phyloP scores from a whole-genome alignment of 2,888 invertebrate species.

The Artemia sinica region DNA sequence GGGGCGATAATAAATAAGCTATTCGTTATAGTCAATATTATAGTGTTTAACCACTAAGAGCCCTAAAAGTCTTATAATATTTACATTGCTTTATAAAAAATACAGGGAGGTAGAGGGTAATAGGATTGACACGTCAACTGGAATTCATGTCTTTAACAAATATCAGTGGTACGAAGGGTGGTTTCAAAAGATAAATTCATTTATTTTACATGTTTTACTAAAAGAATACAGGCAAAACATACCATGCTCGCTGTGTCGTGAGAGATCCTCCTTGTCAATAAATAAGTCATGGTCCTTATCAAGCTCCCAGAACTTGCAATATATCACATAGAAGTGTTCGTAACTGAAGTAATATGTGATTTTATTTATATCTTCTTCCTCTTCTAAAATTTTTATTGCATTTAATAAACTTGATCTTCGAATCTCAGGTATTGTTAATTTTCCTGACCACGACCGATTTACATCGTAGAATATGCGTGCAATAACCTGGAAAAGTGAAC shows the following conservation, averaged over 20 bases:
- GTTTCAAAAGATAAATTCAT: neutral
- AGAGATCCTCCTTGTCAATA: slow-evolving; percentile 82
- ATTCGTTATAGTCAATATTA: too few relatives aligned
- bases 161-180: too few relatives aligned
- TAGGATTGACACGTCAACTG: too few relatives aligned
- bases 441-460: slow-evolving; percentile 90
- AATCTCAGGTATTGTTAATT: slow-evolving; percentile 70
- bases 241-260: slow-evolving; percentile 90
- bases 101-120: too few relatives aligned
- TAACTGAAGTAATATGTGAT: slow-evolving; percentile 62
- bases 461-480: slow-evolving; percentile 94
- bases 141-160: too few relatives aligned
- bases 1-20: too few relatives aligned
- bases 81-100: too few relatives aligned
- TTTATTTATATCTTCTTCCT: slow-evolving; percentile 93
- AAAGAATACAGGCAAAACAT: slow-evolving; percentile 28
- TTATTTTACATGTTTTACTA: neutral
- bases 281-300: slow-evolving; percentile 94
- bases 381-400: slow-evolving; percentile 60
- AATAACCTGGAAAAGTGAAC: slow-evolving; percentile 50
- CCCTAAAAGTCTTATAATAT: too few relatives aligned
- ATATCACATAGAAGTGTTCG: slow-evolving; percentile 99
- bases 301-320: slow-evolving; percentile 99
- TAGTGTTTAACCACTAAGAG: too few relatives aligned
- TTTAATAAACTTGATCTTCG: slow-evolving; percentile 69